phyloP scores from a whole-genome alignment of 2,888 invertebrate species.

The Tridacna gigas region DNA sequence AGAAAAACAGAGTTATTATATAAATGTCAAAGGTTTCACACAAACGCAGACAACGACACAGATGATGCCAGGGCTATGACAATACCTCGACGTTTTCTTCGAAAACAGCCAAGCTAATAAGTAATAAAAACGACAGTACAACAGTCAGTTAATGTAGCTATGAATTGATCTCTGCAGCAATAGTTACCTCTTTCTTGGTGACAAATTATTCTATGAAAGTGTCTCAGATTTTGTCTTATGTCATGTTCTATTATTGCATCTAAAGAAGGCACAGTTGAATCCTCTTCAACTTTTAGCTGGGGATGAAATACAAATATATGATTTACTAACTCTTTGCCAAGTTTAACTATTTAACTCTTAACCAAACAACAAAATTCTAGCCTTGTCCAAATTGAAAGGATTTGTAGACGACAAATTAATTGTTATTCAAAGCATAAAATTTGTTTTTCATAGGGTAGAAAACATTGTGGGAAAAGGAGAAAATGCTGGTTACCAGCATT shows the following conservation, averaged over 20 bases:
- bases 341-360: too few species aligned
- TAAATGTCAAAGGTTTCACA: too few species aligned
- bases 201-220: slow-evolving; percentile 76
- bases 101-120: too few species aligned
- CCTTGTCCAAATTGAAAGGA: slow-evolving; percentile 18
- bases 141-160: too few species aligned
- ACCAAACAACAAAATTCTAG: slow-evolving; percentile 55
- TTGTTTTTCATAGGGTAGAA: neutral
- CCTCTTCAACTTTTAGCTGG: slow-evolving; percentile 71
- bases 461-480: neutral
- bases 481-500: neutral
- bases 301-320: slow-evolving; percentile 9
- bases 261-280: slow-evolving; percentile 65
- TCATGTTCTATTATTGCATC: slow-evolving; percentile 70
- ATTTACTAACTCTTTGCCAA: too few species aligned
- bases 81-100: too few species aligned
- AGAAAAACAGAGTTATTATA: too few species aligned
- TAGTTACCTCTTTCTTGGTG: slow-evolving; percentile 74
- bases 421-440: too few species aligned
- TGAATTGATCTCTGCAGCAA: neutral
- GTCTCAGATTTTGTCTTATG: slow-evolving; percentile 75
- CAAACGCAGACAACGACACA: too few species aligned
- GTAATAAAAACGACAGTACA: too few species aligned
- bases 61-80: too few species aligned
- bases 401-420: neutral